These are phyloP conservation scores for Cichlasoma orientale DNA, from an alignment of 2,797 vertebrate genomes.

Conservation along the genomic window DNA sequence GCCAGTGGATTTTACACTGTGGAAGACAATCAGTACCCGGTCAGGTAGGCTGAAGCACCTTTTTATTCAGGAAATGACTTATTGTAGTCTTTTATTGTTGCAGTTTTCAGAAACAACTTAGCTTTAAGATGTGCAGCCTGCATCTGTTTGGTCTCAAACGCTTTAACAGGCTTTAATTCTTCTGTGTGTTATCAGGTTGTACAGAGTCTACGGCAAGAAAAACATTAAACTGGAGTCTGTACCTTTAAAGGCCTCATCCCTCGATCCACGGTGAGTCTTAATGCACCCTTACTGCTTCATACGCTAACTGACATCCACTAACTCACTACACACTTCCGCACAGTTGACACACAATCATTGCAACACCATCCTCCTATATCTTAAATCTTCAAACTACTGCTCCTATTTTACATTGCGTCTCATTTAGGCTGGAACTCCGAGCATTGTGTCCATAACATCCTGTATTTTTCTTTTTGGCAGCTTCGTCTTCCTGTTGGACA, in stretches of 20 bases:
- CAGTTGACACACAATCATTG: too few relatives aligned
- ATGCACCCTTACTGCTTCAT: background rate
- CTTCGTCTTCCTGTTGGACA: conserved; percentile 94
- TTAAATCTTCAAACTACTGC: background rate
- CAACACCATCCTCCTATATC: background rate
- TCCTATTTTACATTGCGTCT: too few relatives aligned
- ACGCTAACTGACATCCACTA: background rate
- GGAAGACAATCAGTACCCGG: conserved; percentile 87
- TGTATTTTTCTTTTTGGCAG: conserved; percentile 67
- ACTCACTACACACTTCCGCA: background rate
- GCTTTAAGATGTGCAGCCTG: background rate
- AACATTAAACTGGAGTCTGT: conserved; percentile 93
- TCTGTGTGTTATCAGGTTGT: conserved; percentile 81
- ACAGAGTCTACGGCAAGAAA: conserved; percentile 95
- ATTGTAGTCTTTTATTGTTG: too few relatives aligned
- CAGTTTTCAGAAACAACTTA: background rate
- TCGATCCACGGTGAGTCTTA: conserved; percentile 89
- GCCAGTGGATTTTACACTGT: conserved; percentile 96
- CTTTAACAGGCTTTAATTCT: background rate
- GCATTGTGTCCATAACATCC: background rate
- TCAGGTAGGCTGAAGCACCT: conserved; percentile 76
- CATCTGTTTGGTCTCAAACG: background rate
- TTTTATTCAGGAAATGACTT: background rate
- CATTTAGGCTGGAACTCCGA: background rate
- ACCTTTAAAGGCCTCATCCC: conserved; percentile 86